These are phyloP conservation scores for Dione juno DNA, from an alignment of 2,888 invertebrate genomes.

Conservation along the genomic window DNA sequence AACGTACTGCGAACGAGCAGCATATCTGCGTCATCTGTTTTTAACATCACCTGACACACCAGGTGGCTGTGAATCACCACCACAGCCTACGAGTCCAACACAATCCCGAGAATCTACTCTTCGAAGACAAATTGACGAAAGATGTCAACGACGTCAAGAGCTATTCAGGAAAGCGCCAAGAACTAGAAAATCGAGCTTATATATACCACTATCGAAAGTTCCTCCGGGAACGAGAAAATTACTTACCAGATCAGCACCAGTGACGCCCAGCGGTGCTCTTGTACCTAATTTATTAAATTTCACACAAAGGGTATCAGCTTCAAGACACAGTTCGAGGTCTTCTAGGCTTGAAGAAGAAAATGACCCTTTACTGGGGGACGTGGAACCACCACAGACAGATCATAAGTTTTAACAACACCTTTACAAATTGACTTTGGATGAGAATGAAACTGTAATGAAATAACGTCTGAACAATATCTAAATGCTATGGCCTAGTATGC, in stretches of 20 bases:
- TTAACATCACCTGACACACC: slow-evolving; percentile 60
- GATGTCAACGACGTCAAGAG: slow-evolving; percentile 76
- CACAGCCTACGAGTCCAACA: slow-evolving; percentile 92
- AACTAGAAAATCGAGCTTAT: slow-evolving; percentile 86
- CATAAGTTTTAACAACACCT: slow-evolving; percentile 72
- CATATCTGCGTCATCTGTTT: slow-evolving; percentile 64
- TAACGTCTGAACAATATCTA: background rate
- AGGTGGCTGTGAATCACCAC: slow-evolving; percentile 85
- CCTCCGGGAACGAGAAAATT: slow-evolving; percentile 84
- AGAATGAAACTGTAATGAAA: no score
- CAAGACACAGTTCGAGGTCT: slow-evolving; percentile 76
- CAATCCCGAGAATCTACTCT: slow-evolving; percentile 88
- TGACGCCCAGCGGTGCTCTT: slow-evolving; percentile 89
- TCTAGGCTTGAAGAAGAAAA: slow-evolving; percentile 83
- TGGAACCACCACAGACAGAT: slow-evolving; percentile 62
- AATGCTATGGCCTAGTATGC: slow-evolving; percentile 52
- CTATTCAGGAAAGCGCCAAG: slow-evolving; percentile 62
- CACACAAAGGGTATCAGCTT: slow-evolving; percentile 79
- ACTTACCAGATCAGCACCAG: slow-evolving; percentile 89
- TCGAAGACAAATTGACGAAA: slow-evolving; percentile 83
- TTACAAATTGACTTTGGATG: no score
- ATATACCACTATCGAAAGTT: slow-evolving; percentile 80
- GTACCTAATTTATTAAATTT: slow-evolving; percentile 86
- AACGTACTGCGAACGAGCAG: slow-evolving; percentile 63
- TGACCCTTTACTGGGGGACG: slow-evolving; percentile 85